Conservation (phyloP, 2,888 invertebrate species). For the Bugula neritina region DNA sequence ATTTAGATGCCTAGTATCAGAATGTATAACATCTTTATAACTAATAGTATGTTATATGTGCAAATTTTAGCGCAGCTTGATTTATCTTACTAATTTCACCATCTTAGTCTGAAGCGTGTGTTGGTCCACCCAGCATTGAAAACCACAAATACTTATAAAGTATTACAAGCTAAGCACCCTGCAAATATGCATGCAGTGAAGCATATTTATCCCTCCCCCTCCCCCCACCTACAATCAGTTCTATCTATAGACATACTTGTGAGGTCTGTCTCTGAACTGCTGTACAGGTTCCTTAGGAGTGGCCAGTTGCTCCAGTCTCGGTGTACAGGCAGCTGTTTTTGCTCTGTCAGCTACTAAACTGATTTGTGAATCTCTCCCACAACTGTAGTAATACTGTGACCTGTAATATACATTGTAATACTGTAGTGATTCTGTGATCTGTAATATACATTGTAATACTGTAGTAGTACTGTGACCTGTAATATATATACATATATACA, state of each 20-base stretch:
- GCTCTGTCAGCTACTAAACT: conserved; percentile 4
- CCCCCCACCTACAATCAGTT: too few relatives aligned
- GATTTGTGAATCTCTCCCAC: conserved; percentile 29
- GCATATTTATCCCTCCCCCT: too few relatives aligned
- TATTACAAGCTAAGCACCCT: too few relatives aligned
- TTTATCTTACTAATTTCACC: too few relatives aligned
- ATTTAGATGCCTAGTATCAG: too few relatives aligned
- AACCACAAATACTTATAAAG: too few relatives aligned
- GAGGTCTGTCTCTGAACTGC: background rate
- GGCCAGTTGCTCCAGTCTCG: conserved; percentile 21
- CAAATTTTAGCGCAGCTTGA: too few relatives aligned
- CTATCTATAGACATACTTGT: conserved; percentile 20
- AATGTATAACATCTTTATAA: too few relatives aligned
- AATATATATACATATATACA: background rate
- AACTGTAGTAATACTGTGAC: conserved; percentile 30
- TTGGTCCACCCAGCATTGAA: too few relatives aligned
- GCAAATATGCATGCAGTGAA: too few relatives aligned
- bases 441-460: background rate
- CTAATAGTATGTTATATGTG: too few relatives aligned
- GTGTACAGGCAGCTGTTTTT: conserved; percentile 8
- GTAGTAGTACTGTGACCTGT: background rate
- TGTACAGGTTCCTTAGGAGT: background rate
- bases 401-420: conserved; percentile 27
- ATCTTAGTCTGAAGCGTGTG: too few relatives aligned
- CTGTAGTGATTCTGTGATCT: background rate